A percentile compares a stretch with the other conserved stretches of the same genome.
Conservation (phyloP, 2,797 vertebrate species). For the Typhlichthys eigenmanni region DNA sequence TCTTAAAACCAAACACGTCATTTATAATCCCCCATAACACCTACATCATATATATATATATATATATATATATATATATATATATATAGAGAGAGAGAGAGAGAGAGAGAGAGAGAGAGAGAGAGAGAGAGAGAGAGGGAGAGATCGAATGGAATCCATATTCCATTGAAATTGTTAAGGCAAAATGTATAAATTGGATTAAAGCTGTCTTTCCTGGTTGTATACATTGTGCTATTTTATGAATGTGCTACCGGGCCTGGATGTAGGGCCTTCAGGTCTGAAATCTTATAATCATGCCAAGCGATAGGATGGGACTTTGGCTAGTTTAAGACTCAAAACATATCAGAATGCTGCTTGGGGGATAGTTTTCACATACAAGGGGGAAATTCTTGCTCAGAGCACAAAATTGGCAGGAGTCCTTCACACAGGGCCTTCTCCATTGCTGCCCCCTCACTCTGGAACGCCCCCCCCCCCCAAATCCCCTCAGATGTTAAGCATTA, state of each 20-base stretch:
- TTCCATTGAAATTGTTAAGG: constrained; percentile 16
- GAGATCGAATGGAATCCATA: constrained; percentile 26
- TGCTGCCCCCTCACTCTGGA: no score
- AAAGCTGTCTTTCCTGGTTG: constrained; percentile 21
- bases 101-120: no score
- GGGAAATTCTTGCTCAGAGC: not conserved
- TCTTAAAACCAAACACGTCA: constrained; percentile 29
- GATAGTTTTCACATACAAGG: constrained; percentile 3
- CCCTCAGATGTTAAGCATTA: no score
- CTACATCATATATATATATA: constrained; percentile 26
- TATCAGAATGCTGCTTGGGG: not conserved
- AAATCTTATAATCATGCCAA: constrained; percentile 49
- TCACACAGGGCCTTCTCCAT: no score
- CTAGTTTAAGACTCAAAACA: constrained; percentile 22
- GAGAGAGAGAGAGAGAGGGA: not conserved
- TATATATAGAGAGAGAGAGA: no score
- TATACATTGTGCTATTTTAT: constrained; percentile 4
- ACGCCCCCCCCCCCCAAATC: no score
- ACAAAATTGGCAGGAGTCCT: not conserved
- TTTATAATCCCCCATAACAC: constrained; percentile 24
- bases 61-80: no score
- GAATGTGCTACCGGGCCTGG: constrained; percentile 15
- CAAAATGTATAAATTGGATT: constrained; percentile 47
- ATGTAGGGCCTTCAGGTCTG: constrained; percentile 30
- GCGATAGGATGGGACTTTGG: constrained; percentile 22